Evolutionary conservation across 2,797 vertebrate genomes (phyloP).

Genomic region (Leontocebus nigricollis): DNA sequence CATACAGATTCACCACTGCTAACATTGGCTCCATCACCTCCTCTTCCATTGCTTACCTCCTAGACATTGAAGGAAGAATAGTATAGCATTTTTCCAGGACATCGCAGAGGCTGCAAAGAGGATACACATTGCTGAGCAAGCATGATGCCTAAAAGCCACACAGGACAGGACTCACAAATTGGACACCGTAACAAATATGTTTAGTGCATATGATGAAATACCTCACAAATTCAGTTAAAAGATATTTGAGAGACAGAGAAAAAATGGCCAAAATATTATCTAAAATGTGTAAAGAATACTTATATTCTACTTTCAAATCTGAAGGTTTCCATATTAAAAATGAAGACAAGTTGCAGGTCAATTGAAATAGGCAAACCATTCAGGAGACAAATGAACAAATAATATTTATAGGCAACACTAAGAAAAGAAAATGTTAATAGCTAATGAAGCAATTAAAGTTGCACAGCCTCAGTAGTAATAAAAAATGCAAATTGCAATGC

Average conservation of each 20-base stretch:
- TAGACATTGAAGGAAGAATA: not conserved
- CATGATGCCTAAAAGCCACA: not conserved
- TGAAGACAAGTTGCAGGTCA: not conserved
- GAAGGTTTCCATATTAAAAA: not conserved
- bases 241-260: not conserved
- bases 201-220: not conserved
- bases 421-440: not conserved
- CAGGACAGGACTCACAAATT: not conserved
- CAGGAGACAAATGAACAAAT: not conserved
- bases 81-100: not conserved
- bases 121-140: not conserved
- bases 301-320: not conserved
- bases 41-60: not conserved
- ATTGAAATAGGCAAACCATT: not conserved
- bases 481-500: not conserved
- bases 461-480: not conserved
- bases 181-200: not conserved
- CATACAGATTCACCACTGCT: not conserved
- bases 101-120: not conserved
- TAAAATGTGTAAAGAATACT: not conserved
- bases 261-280: not conserved
- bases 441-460: not conserved
- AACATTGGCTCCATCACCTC: not conserved
- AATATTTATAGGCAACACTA: not conserved
- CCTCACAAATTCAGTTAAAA: not conserved